Conservation (phyloP, 30 jellyfish, hydroid and myxozoan species). For the Clytia hemisphaerica region DNA sequence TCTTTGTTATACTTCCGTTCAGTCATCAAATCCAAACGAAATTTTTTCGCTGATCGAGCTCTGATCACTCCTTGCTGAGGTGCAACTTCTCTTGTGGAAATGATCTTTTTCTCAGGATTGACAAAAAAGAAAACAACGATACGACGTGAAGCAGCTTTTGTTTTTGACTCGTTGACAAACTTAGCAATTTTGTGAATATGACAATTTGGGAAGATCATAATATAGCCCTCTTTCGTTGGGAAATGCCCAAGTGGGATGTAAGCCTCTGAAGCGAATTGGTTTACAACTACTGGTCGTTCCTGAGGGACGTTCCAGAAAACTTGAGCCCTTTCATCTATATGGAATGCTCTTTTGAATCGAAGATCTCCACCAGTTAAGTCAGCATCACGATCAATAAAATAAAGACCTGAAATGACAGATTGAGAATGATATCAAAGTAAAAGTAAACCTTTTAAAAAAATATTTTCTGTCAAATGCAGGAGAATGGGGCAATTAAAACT, state of each 20-base stretch:
- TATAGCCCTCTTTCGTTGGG: constrained; percentile 56
- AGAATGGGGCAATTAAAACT: no score
- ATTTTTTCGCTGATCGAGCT: constrained; percentile 23
- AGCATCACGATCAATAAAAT: constrained; percentile 55
- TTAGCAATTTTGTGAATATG: constrained; percentile 60
- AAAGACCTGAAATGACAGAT: constrained; percentile 32
- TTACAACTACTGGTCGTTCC: constrained; percentile 27
- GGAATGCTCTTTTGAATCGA: constrained; percentile 50
- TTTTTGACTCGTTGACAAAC: constrained; percentile 28
- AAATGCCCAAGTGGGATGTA: constrained; percentile 59
- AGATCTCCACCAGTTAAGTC: constrained; percentile 55
- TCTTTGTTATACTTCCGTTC: constrained; percentile 62
- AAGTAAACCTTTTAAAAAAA: background rate
- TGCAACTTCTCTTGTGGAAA: constrained; percentile 59
- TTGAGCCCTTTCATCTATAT: constrained; percentile 20
- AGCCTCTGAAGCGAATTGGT: constrained; percentile 39
- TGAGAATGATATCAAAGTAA: background rate
- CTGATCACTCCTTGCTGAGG: constrained; percentile 49
- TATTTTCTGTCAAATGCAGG: background rate
- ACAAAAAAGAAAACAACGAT: constrained; percentile 56
- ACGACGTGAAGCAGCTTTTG: constrained; percentile 47
- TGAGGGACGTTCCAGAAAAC: constrained; percentile 37
- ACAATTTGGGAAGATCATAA: constrained; percentile 59
- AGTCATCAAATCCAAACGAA: constrained; percentile 59
- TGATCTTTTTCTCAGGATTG: constrained; percentile 58